A percentile compares a stretch with the other conserved stretches of the same genome.
Conservation (phyloP, 1,140 invertebrate species). For the Brachionus plicatilis region DNA sequence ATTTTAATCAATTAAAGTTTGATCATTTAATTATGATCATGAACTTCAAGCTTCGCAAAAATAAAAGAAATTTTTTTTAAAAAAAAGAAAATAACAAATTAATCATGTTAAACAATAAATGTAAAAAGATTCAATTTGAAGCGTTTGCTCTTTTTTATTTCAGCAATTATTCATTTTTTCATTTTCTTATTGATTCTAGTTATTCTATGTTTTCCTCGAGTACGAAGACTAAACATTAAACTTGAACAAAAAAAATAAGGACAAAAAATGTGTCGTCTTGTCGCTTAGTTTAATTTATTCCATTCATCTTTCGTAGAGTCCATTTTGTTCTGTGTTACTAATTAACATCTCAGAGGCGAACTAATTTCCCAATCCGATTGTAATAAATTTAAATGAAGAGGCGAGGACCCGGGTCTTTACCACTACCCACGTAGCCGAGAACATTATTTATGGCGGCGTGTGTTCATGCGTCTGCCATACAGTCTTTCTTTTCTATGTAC, state of each 20-base stretch:
- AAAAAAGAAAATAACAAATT: too few species aligned
- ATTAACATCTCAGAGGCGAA: background rate
- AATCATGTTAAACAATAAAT: too few species aligned
- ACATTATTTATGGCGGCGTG: conserved; percentile 23
- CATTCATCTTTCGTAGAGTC: background rate
- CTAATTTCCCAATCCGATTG: background rate
- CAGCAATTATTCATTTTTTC: too few species aligned
- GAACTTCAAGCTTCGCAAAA: too few species aligned
- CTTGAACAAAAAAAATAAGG: background rate
- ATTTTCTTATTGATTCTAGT: too few species aligned
- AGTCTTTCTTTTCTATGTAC: background rate
- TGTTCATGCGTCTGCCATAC: conserved; percentile 7
- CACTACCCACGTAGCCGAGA: background rate
- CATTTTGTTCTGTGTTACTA: conserved; percentile 16
- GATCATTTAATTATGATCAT: too few species aligned
- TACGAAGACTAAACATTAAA: background rate
- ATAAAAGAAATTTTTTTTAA: too few species aligned
- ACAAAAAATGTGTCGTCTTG: background rate
- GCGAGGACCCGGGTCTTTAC: background rate
- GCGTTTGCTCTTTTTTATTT: too few species aligned
- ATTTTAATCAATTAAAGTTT: too few species aligned
- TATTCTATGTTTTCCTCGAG: too few species aligned
- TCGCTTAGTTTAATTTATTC: background rate
- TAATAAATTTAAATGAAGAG: background rate
- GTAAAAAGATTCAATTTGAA: too few species aligned